Conservation (phyloP, 2,113 vertebrate species). For the Ciconia maguari region DNA sequence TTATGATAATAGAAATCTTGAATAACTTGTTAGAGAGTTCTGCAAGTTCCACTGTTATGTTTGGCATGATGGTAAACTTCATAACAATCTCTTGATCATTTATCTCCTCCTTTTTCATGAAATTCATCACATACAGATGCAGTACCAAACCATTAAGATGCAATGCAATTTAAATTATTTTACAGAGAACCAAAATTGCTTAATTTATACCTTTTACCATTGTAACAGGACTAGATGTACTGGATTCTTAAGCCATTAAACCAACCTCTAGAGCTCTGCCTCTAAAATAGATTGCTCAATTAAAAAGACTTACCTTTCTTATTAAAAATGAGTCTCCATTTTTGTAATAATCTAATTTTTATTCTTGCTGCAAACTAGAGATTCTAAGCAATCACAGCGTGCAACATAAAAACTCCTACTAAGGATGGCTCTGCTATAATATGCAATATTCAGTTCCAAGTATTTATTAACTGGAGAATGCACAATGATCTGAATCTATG, state of each 20-base stretch:
- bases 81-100: background rate
- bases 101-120: background rate
- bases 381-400: background rate
- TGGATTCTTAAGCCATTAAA: background rate
- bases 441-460: background rate
- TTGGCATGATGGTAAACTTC: background rate
- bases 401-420: background rate
- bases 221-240: background rate
- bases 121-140: background rate
- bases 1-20: background rate
- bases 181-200: background rate
- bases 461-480: background rate
- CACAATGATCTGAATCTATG: background rate
- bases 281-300: background rate
- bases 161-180: background rate
- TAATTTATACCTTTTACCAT: background rate
- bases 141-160: background rate
- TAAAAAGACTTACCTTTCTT: slow-evolving; percentile 17
- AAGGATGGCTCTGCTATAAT: background rate
- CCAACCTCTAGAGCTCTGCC: background rate
- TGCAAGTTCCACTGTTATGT: background rate
- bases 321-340: background rate
- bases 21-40: background rate
- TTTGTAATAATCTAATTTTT: background rate
- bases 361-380: background rate